Base-by-base conservation (phyloP, 2,113 vertebrate species). In the Podarcis cretensis region DNA sequence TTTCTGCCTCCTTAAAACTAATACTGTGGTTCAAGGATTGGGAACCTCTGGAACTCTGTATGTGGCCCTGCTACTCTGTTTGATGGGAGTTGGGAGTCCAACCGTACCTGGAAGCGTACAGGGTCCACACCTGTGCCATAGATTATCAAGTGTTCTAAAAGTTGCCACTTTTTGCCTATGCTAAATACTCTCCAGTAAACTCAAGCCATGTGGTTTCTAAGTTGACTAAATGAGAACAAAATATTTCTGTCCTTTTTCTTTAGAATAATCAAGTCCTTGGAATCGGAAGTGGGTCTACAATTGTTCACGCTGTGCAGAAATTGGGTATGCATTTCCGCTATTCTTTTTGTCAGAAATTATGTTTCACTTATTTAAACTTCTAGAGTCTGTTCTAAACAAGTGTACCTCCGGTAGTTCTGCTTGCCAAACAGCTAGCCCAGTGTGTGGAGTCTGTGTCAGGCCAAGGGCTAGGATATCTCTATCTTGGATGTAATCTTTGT, bases 221-320 rank as follows among this genome's bases (percentile, higher is more conserved):
- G 48, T 48, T 2, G 48, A 48, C 48, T 48, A 12, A 48, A 0
- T 48, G 25, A 43, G 23, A 77, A 40, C 69, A 76, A 77, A 86
- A 78, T 85, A 63, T 77, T 88, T 4, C n/a, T 5, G 81, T 8
- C n/a, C 90, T 73, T 87, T 69, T 91, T 93, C 48, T 91, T 3
- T 91, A 99, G 99, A 98, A 98, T 95, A 98, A 99, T 93, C 98
- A 99, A 96, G 98, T 98, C 71, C 97, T 99, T 3, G 99, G 99
- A 77, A 98, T 99, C 4, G 99, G 99, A 87, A 99, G 99, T 0
- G 99, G 99, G 9, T 99, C 99, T 12, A 99, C 99, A 43, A 98
- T 99, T 35, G 98, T 99, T 79, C 99, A 99, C 0, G 99, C 98
- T 0, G 99, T 99, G 88, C 98, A 98, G 79, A 96, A 98, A 93